These are phyloP conservation scores for Hyla sarda DNA, from an alignment of 2,113 vertebrate species.

Conservation along the genomic window DNA sequence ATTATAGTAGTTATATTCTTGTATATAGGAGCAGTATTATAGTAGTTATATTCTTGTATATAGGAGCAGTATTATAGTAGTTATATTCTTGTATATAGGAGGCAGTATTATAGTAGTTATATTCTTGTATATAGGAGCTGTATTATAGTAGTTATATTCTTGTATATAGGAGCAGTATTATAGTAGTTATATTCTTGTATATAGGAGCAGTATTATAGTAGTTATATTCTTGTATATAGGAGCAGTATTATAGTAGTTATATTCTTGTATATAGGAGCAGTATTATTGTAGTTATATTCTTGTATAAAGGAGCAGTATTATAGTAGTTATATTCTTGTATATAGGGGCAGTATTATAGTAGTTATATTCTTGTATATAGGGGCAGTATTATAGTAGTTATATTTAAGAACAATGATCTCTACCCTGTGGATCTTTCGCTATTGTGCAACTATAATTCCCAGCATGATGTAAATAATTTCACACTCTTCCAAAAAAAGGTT, in stretches of 20 bases:
- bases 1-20: not conserved
- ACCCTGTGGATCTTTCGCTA: not conserved
- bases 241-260: no score
- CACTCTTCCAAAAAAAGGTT: conserved; percentile 4
- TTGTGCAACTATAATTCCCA: not conserved
- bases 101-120: no score
- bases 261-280: not conserved
- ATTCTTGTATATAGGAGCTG: no score
- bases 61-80: no score
- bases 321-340: conserved; percentile 16
- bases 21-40: not conserved
- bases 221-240: no score
- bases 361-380: not conserved
- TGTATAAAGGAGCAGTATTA: not conserved
- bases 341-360: not conserved
- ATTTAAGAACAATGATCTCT: not conserved
- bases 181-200: no score
- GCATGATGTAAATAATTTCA: conserved; percentile 17
- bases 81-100: no score
- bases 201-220: no score
- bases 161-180: no score
- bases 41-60: no score
- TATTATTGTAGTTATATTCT: conserved; percentile 2
- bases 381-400: no score
- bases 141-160: no score